Percentiles rank a stretch among this genome's conserved stretches.
Conservation (phyloP, 2,797 vertebrate genomes). For the Bryconaethiops microstoma region DNA sequence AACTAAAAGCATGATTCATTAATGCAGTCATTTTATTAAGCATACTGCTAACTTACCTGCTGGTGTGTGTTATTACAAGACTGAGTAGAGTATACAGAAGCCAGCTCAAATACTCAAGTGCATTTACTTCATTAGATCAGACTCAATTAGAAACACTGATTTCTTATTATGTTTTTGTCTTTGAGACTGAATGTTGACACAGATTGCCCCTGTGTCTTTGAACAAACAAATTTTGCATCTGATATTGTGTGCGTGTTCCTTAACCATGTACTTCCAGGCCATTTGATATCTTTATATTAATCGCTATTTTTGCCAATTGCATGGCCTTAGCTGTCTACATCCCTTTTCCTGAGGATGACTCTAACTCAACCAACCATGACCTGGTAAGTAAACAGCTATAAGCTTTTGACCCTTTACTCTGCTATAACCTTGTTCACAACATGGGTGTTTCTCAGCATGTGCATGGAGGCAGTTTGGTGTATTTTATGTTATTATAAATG, state of each 20-base stretch:
- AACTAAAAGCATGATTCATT: no score
- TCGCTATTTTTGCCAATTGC: constrained; percentile 99
- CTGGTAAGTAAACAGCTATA: constrained; percentile 85
- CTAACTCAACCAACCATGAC: constrained; percentile 98
- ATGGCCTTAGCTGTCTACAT: constrained; percentile 99
- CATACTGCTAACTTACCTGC: background rate
- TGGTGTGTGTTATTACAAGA: background rate
- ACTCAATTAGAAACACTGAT: background rate
- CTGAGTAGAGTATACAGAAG: background rate
- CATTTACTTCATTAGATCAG: background rate
- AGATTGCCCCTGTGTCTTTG: background rate
- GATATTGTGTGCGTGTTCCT: constrained; percentile 66
- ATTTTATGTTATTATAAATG: no score
- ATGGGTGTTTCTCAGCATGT: no score
- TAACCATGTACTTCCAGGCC: constrained; percentile 86
- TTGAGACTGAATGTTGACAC: background rate
- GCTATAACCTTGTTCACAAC: no score
- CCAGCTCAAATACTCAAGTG: background rate
- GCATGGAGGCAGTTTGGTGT: no score
- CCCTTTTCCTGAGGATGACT: constrained; percentile 98
- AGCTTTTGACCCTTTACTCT: no score
- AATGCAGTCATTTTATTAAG: no score
- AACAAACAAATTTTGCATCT: constrained; percentile 2
- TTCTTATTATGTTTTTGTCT: background rate
- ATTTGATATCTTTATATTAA: constrained; percentile 99